Evolutionary conservation across 2,113 vertebrate genomes (phyloP), one percentile per base, ranked within the genome.

Genomic region (Phainopepla nitens): DNA sequence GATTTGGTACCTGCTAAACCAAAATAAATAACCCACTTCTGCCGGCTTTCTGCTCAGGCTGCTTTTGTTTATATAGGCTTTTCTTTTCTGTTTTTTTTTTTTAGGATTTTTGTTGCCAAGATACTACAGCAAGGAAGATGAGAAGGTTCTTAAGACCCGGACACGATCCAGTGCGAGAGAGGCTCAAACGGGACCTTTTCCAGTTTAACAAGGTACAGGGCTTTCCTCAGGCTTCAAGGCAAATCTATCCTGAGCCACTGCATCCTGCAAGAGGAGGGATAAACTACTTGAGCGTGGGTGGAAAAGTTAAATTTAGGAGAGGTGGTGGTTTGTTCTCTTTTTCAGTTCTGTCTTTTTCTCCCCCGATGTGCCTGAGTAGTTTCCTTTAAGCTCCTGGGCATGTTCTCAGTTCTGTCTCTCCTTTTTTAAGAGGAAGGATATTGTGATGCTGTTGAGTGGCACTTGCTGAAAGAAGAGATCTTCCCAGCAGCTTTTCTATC

Each of bases 121-220:
- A 61, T 89, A 72, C 84, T 72, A 24, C 92, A 75, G 71, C 29
- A 8, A 96, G 92, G 96, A 98, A 97, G 95, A 99, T 99, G 99
- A 99, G 99, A 97, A 98, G 99, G 77, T 99, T 99, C 97, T 98
- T 99, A 90, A 98, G 99, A 94, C 97, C 99, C 1, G 99, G 99
- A 50, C 98, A 99, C 0, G 99, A 99, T 94, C 98, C 99, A 83
- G 98, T 98, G 11, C 96, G 99, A 96, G 99, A 99, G 94, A 98
- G 98, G 62, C 98, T 99, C 44, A 99, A 99, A 97, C 98, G 99
- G 5, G 99, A 99, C 84, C 98, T 99, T 62, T 99, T 99, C 96
- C 99, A 99, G 90, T 99, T 99, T 70, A 99, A 99, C 96, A 99
- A 99, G 99, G 99, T 98, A 97, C 15, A 58, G 66, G n/a, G 27